Conservation (phyloP, 2,888 invertebrate species). For the Platypus cylindrus region DNA sequence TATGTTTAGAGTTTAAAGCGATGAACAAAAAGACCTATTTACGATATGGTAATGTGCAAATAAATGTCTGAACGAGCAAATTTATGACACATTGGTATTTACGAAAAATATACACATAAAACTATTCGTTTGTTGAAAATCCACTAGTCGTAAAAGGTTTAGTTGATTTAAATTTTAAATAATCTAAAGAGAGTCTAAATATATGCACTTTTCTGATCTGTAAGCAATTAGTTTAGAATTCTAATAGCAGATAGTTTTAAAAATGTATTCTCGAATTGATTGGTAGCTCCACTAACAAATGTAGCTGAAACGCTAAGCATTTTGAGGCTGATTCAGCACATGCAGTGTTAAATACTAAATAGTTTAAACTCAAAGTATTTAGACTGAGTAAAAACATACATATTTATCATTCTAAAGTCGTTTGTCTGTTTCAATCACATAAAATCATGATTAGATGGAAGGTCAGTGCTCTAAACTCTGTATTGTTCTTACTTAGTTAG, state of each 20-base stretch:
- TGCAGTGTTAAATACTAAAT: no score
- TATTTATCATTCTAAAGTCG: conserved; percentile 12
- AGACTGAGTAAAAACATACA: no score
- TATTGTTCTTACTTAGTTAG: conserved; percentile 2
- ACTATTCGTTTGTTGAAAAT: conserved; percentile 15
- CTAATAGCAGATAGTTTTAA: not conserved
- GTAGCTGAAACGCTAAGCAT: no score
- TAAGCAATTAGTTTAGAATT: not conserved
- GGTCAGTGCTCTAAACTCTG: conserved; percentile 12
- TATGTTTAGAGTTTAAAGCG: no score
- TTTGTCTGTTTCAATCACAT: conserved; percentile 13
- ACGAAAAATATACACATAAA: conserved; percentile 15
- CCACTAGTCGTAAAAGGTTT: conserved; percentile 12
- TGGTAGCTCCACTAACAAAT: no score
- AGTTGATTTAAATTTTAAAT: conserved; percentile 9
- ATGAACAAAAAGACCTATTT: conserved; percentile 16
- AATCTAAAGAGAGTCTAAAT: not conserved
- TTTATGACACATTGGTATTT: conserved; percentile 16
- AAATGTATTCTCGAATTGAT: not conserved
- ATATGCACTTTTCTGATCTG: no score
- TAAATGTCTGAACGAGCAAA: conserved; percentile 14
- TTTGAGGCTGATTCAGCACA: no score
- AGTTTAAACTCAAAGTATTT: no score
- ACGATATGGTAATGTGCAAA: conserved; percentile 17
- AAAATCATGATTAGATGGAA: conserved; percentile 11